These are phyloP conservation scores for Gobiocypris rarus DNA, from an alignment of 2,113 vertebrate genomes.

Conservation along the genomic window DNA sequence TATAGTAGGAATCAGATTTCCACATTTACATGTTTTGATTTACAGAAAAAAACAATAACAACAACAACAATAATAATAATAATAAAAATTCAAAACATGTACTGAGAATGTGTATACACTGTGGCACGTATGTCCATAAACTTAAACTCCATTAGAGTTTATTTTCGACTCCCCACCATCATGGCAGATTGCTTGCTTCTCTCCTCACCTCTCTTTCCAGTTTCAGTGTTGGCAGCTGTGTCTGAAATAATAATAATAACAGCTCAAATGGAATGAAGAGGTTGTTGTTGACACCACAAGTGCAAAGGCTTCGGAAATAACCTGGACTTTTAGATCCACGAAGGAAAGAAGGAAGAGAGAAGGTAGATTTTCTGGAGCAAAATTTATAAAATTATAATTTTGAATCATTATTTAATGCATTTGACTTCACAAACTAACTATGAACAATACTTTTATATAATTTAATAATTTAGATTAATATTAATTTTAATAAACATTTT, in stretches of 20 bases:
- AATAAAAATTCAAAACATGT: background rate
- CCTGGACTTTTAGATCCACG: background rate
- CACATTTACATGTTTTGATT: background rate
- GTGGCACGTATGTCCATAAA: too few species aligned
- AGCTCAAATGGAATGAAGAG: background rate
- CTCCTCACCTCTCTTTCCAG: conserved; percentile 60
- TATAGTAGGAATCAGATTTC: too few species aligned
- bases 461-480: too few species aligned
- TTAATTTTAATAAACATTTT: too few species aligned
- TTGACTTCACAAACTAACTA: background rate
- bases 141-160: conserved; percentile 20
- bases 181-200: conserved; percentile 49
- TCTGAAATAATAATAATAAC: conserved; percentile 55
- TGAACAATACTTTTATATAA: background rate
- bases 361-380: background rate
- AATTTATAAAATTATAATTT: background rate
- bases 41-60: background rate
- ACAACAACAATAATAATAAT: background rate
- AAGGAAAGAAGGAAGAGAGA: background rate
- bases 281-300: background rate
- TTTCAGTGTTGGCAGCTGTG: conserved; percentile 55
- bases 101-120: background rate
- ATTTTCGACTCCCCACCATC: conserved; percentile 37
- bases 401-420: background rate
- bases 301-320: background rate